Conservation (phyloP, 2,113 vertebrate species). For the Leptocoma aspasia region DNA sequence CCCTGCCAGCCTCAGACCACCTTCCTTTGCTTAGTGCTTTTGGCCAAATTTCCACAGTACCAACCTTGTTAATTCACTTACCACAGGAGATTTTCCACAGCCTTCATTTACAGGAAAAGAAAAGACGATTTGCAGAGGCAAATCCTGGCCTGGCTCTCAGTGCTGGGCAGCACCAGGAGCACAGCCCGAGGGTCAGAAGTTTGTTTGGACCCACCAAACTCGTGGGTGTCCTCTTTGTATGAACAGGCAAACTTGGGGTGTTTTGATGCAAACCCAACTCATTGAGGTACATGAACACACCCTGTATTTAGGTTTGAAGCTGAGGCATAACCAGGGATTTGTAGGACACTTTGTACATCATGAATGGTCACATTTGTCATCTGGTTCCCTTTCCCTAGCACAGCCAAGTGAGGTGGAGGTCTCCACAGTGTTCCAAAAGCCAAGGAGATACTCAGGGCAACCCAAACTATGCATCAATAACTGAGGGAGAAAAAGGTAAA, state of each 20-base stretch:
- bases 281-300: background rate
- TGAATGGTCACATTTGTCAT: background rate
- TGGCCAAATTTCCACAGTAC: background rate
- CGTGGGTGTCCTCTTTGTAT: background rate
- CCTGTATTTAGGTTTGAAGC: background rate
- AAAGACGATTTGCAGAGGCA: background rate
- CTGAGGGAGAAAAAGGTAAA: background rate
- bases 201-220: background rate
- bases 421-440: background rate
- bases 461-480: background rate
- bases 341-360: rapidly evolving
- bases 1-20: background rate
- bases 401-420: background rate
- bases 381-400: background rate
- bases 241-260: background rate
- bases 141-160: background rate
- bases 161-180: background rate
- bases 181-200: background rate
- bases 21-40: background rate
- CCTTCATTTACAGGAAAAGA: background rate
- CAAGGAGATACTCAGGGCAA: background rate
- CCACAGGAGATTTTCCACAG: background rate
- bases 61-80: background rate
- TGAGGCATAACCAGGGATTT: background rate
- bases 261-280: background rate